Percentiles rank a stretch among this genome's conserved stretches.
phyloP scores from a whole-genome alignment of 2,113 vertebrate species.

The Saimiri boliviensis region DNA sequence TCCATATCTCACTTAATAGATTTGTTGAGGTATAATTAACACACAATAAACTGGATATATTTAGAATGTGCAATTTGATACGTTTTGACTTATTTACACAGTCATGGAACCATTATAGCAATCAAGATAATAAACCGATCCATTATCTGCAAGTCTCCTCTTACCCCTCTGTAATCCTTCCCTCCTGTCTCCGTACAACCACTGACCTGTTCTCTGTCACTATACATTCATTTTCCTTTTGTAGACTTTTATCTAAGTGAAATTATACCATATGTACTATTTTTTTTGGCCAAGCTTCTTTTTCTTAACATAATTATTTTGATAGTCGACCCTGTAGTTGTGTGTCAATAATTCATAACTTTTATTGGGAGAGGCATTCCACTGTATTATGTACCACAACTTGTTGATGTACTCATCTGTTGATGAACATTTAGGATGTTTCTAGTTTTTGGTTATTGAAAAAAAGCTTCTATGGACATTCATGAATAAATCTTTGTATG shows the following conservation, averaged over 20 bases:
- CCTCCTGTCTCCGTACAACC: background rate
- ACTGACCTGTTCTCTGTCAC: background rate
- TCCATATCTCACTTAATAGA: background rate
- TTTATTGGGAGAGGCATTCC: background rate
- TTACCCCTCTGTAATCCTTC: background rate
- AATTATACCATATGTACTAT: background rate
- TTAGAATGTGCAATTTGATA: background rate
- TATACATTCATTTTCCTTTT: background rate
- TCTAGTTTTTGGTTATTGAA: background rate
- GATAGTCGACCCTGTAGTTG: background rate
- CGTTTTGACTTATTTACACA: background rate
- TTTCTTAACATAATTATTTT: background rate
- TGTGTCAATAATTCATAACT: background rate
- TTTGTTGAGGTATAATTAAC: background rate
- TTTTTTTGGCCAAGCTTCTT: background rate
- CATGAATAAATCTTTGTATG: background rate
- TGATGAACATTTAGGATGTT: background rate
- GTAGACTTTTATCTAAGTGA: background rate
- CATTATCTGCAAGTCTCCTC: background rate
- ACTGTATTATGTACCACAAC: too few species aligned
- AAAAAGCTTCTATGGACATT: background rate
- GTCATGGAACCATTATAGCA: background rate
- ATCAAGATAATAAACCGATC: background rate
- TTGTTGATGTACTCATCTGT: background rate
- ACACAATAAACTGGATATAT: background rate